These are phyloP conservation scores for Aselliscus stoliczkanus DNA, from an alignment of 2,797 vertebrate species.

Conservation along the genomic window DNA sequence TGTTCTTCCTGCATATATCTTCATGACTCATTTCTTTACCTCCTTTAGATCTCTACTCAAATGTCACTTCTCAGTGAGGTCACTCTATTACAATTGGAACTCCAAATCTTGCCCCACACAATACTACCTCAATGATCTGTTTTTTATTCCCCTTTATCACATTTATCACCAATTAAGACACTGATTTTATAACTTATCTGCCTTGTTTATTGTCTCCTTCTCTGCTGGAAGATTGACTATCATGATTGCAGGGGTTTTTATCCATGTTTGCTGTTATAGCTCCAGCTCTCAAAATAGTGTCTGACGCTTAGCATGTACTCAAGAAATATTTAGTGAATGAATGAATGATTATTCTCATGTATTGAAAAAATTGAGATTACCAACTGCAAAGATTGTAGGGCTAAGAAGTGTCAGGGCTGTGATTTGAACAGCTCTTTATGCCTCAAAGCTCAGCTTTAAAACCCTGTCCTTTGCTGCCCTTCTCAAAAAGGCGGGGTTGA, in stretches of 20 bases:
- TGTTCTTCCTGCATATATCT: neutral
- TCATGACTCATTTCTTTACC: neutral
- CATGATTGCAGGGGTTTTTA: neutral
- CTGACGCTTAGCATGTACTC: neutral
- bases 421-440: neutral
- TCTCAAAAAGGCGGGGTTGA: neutral
- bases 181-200: neutral
- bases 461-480: neutral
- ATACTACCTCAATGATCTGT: neutral
- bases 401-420: neutral
- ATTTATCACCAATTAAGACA: neutral
- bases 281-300: neutral
- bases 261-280: neutral
- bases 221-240: accelerated
- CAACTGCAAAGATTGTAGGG: neutral
- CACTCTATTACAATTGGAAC: neutral
- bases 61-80: neutral
- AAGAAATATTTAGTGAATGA: neutral
- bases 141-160: neutral
- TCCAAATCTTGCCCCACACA: neutral
- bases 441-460: neutral
- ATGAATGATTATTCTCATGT: neutral
- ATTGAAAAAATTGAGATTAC: neutral
- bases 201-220: neutral
- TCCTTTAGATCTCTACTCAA: neutral